Base-by-base conservation (phyloP, 2,113 vertebrate genomes). In the Oreochromis spilurus region DNA sequence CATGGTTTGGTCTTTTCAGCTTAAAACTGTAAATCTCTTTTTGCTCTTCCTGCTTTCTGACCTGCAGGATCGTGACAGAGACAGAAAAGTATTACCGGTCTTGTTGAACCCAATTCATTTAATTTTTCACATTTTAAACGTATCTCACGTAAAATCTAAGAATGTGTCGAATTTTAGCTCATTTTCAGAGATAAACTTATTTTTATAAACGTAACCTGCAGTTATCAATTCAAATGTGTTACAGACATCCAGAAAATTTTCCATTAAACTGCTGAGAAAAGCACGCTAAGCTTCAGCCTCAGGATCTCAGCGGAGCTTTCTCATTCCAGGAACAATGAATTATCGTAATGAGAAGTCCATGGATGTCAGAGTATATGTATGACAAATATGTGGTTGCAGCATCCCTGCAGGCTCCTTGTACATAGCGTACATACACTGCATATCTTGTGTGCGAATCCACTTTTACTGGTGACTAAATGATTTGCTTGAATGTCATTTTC, bases 261-360 rank as follows among this genome's bases (percentile, higher is more conserved):
- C 21, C 38, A 86, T 82, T 57, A 24, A 88, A 87, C 36, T 72
- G 77, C 14, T 72, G 65, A 77, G n/a, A 53, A 53, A 81, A 43
- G 82, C 87, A 78, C 11, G 9, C 72, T 17, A 75, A 75, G 79
- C 62, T 82, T 81, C 72, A 53, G 86, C 92, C 92, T 55, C 24
- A 1, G 72, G 90, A 89, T 89, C 81, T 21, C 80, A 90, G 31
- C 58, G n/a, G 58, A 62, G 31, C 58, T 62, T 62, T 62, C 55
- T 87, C 78, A 87, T 90, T 89, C 93, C 89, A 91, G 77, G 65
- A 86, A 88, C 85, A 79, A 90, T 87, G 89, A 94, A 93, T 94
- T 92, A 90, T 88, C 58, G 91, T 93, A 92, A 95, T 90, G 89
- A 94, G 89, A 81, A 79, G 1, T 79, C 55, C 55, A 60, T 88